Conservation (phyloP, 2,113 vertebrate genomes). For the Sitta europaea region DNA sequence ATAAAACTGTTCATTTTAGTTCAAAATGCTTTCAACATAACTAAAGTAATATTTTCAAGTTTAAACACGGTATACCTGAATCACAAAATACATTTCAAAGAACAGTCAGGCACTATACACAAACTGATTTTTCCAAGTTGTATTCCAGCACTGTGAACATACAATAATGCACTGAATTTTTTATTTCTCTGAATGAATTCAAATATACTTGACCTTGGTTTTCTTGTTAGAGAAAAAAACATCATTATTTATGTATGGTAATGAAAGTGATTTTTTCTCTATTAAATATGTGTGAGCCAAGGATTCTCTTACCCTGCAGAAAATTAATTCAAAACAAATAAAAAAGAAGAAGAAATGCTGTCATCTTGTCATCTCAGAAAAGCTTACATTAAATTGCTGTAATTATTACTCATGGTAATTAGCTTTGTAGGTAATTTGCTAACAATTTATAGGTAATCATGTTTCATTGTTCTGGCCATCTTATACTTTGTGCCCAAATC, state of each 20-base stretch:
- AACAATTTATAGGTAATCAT: not conserved
- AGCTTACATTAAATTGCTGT: not conserved
- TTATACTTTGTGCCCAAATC: not conserved
- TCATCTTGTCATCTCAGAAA: not conserved
- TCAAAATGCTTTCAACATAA: not conserved
- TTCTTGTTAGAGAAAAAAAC: not conserved
- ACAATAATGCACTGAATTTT: not conserved
- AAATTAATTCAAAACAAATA: not conserved
- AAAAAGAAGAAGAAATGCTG: not conserved
- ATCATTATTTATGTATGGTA: constrained; percentile 18
- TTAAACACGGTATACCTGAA: not conserved
- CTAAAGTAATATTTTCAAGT: not conserved
- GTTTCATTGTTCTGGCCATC: not conserved
- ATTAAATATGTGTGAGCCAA: not conserved
- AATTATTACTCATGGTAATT: not conserved
- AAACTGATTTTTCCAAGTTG: not conserved
- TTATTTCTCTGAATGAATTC: not conserved
- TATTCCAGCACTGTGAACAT: not conserved
- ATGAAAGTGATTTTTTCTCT: not conserved
- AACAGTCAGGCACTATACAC: not conserved
- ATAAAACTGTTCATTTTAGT: not conserved
- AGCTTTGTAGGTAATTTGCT: not conserved
- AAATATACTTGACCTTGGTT: not conserved
- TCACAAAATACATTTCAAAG: not conserved
- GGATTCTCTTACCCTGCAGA: not conserved